Conservation (phyloP, 2,888 invertebrate genomes). For the Apomyelois bistriatella region DNA sequence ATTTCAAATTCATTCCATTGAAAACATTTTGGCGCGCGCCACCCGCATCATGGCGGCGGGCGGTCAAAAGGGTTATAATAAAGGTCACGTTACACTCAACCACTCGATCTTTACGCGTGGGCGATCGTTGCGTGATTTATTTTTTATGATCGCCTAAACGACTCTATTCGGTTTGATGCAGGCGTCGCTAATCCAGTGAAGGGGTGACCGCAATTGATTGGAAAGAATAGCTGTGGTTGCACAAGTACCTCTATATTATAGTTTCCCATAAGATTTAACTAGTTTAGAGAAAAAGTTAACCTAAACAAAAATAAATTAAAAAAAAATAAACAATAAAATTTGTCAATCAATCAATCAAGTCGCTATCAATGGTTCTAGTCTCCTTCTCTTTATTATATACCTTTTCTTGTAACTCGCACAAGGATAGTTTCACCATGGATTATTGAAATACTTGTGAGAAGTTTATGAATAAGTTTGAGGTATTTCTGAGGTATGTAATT, state of each 20-base stretch:
- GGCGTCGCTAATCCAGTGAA: conserved; percentile 59
- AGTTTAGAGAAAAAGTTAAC: too few relatives aligned
- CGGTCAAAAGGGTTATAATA: conserved; percentile 28
- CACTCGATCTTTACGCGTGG: conserved; percentile 51
- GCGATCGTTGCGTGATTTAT: conserved; percentile 54
- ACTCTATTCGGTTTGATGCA: conserved; percentile 44
- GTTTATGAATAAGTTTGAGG: too few relatives aligned
- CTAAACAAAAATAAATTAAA: too few relatives aligned
- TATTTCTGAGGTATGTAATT: too few relatives aligned
- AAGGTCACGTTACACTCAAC: conserved; percentile 17
- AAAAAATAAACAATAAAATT: too few relatives aligned
- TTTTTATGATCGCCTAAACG: conserved; percentile 55
- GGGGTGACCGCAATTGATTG: conserved; percentile 20
- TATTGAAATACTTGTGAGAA: too few relatives aligned
- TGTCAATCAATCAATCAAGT: too few relatives aligned
- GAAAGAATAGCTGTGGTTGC: conserved; percentile 4
- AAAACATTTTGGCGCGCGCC: conserved; percentile 44
- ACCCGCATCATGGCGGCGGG: conserved; percentile 28
- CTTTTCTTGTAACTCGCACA: too few relatives aligned
- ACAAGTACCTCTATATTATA: too few relatives aligned
- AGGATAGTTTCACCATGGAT: too few relatives aligned
- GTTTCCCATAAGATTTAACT: not conserved
- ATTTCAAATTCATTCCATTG: conserved; percentile 12
- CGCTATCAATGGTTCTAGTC: too few relatives aligned
- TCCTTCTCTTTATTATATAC: too few relatives aligned